phyloP scores from a whole-genome alignment of 2,888 invertebrate species.

The Metopia argyrocephala region DNA sequence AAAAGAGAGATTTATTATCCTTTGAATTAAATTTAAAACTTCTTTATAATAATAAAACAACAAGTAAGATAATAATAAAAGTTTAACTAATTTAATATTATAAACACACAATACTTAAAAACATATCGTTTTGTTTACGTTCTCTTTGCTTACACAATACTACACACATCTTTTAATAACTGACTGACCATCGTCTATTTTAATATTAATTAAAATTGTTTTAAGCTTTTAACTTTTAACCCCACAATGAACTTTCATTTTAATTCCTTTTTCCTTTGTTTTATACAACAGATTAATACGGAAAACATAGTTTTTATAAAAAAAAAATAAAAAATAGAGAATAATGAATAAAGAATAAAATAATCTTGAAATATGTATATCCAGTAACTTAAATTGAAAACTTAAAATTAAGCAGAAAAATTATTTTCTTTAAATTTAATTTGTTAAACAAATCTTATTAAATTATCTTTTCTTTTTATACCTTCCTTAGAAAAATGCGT shows the following conservation, averaged over 20 bases:
- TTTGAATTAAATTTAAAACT: too few species aligned
- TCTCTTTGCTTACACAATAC: too few species aligned
- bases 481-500: too few species aligned
- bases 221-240: neutral
- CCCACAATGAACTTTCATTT: neutral
- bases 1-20: too few species aligned
- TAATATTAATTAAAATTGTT: neutral
- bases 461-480: too few species aligned
- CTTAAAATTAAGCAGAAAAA: neutral
- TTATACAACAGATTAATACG: neutral
- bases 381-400: slow-evolving; percentile 10
- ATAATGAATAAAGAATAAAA: slow-evolving; percentile 1
- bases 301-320: neutral
- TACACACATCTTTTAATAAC: neutral
- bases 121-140: too few species aligned
- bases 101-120: too few species aligned
- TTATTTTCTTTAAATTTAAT: too few species aligned
- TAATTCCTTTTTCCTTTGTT: neutral
- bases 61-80: too few species aligned
- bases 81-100: too few species aligned
- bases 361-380: slow-evolving; percentile 19
- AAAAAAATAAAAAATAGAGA: neutral
- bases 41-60: too few species aligned
- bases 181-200: neutral
- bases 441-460: too few species aligned